phyloP scores from a whole-genome alignment of 2,888 invertebrate genomes.

The Fabriciana adippe region DNA sequence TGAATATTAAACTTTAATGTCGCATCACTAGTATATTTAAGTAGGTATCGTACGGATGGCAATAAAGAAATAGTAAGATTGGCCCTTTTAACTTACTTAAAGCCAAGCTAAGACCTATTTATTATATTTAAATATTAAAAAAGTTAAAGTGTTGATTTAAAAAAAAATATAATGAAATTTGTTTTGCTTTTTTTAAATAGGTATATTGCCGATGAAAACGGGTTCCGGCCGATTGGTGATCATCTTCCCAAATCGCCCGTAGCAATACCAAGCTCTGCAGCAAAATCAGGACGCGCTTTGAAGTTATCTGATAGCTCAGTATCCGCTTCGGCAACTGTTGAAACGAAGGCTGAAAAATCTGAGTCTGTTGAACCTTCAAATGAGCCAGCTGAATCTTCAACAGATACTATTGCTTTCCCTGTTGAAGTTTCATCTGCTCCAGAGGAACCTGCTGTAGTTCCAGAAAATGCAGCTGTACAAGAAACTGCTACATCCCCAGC shows the following conservation, averaged over 20 bases:
- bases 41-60: too few relatives aligned
- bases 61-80: too few relatives aligned
- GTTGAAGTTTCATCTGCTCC: neutral
- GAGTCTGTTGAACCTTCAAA: neutral
- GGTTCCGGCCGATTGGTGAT: slow-evolving; percentile 85
- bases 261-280: slow-evolving; percentile 40
- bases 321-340: slow-evolving; percentile 47
- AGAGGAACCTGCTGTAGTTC: neutral
- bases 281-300: slow-evolving; percentile 55
- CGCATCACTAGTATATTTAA: too few relatives aligned
- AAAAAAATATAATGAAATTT: neutral
- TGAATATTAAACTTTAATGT: too few relatives aligned
- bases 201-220: slow-evolving; percentile 88
- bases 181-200: slow-evolving; percentile 50
- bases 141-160: neutral
- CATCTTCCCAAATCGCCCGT: slow-evolving; percentile 79
- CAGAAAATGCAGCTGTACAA: neutral
- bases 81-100: too few relatives aligned
- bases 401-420: neutral
- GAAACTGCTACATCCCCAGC: neutral
- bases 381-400: neutral
- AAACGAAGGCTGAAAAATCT: slow-evolving; percentile 29
- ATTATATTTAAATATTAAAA: neutral
- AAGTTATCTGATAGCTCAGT: slow-evolving; percentile 46
- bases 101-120: too few relatives aligned